Evolutionary conservation across 2,113 vertebrate genomes (phyloP).

Genomic region (Peromyscus maniculatus): DNA sequence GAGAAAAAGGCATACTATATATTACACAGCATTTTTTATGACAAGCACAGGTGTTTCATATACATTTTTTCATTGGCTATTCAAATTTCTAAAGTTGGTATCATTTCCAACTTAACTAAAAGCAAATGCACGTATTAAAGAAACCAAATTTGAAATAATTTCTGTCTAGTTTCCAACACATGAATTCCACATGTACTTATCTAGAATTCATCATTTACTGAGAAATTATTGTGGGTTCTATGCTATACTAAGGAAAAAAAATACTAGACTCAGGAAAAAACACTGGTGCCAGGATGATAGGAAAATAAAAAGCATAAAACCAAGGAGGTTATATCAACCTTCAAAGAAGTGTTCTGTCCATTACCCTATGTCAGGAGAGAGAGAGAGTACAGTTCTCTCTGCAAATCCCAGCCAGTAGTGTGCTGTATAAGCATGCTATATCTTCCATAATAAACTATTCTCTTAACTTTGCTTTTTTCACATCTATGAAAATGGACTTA

Average conservation of each 20-base stretch:
- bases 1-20: neutral
- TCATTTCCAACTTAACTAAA: neutral
- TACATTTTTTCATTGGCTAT: neutral
- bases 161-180: neutral
- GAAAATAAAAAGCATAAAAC: neutral
- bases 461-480: neutral
- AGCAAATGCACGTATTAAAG: neutral
- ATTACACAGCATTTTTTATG: neutral
- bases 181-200: neutral
- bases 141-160: neutral
- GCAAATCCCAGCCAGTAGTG: neutral
- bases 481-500: neutral
- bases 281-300: neutral
- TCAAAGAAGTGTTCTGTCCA: neutral
- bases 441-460: neutral
- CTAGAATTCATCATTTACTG: neutral
- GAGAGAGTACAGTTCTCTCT: neutral
- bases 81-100: neutral
- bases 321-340: neutral
- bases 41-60: neutral
- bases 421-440: neutral
- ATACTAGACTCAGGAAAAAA: neutral
- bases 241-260: neutral
- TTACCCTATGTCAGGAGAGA: neutral
- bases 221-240: neutral